Percentiles rank a stretch among this genome's conserved stretches.
Conservation (phyloP, 2,888 invertebrate genomes). For the Ophraella communa region DNA sequence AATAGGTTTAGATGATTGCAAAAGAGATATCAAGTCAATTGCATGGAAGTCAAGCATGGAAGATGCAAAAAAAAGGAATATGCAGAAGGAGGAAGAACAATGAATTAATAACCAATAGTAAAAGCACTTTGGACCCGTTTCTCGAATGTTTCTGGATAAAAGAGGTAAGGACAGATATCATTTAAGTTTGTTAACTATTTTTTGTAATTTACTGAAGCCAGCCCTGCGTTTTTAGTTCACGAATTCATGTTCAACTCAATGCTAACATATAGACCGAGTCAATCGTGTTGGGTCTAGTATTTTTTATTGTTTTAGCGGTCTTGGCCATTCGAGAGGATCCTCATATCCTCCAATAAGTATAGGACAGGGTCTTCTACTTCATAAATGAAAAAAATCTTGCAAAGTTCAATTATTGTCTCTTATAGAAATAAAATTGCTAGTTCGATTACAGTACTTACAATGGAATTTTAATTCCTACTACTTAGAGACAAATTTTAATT, state of each 20-base stretch:
- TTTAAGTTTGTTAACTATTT: not conserved
- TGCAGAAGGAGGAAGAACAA: no score
- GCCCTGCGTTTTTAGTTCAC: not conserved
- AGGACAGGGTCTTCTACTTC: constrained; percentile 22
- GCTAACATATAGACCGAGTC: constrained; percentile 12
- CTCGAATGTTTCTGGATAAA: no score
- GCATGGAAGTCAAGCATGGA: no score
- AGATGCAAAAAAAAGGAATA: not conserved
- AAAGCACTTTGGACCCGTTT: no score
- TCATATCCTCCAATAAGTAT: not conserved
- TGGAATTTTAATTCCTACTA: no score
- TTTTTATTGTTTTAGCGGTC: not conserved
- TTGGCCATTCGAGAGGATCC: constrained; percentile 15
- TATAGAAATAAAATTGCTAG: not conserved
- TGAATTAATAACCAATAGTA: no score
- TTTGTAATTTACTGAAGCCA: not conserved
- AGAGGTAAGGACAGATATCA: no score
- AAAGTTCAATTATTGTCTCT: not conserved
- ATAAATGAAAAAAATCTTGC: constrained; percentile 2
- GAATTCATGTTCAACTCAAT: constrained; percentile 3
- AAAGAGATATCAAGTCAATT: no score
- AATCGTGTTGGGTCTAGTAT: no score
- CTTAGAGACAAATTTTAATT: no score
- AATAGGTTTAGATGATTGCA: no score
- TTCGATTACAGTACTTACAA: no score